These are phyloP conservation scores for Eudasyphora cyanicolor DNA, from an alignment of 2,888 invertebrate genomes.

Conservation along the genomic window DNA sequence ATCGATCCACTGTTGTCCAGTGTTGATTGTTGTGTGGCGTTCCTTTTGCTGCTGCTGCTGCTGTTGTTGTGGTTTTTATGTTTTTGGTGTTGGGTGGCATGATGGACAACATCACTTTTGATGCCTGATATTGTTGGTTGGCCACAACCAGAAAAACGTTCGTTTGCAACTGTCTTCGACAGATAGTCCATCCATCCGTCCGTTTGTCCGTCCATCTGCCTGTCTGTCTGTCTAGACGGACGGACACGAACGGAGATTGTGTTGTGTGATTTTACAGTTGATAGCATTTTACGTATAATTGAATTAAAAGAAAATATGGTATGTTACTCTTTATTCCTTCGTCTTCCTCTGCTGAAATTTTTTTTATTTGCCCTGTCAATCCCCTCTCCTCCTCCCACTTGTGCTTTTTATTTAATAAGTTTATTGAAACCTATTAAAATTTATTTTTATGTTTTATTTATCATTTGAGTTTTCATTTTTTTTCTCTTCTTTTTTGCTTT, in stretches of 20 bases:
- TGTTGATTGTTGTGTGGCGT: slow-evolving; percentile 10
- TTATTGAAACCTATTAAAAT: slow-evolving; percentile 59
- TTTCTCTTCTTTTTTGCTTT: slow-evolving; percentile 74
- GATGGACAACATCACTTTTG: slow-evolving; percentile 67
- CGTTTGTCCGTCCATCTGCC: too few relatives aligned
- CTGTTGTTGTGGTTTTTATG: slow-evolving; percentile 55
- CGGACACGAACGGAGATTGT: slow-evolving; percentile 42
- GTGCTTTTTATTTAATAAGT: slow-evolving; percentile 48
- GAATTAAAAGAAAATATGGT: slow-evolving; percentile 67
- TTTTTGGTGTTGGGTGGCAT: slow-evolving; percentile 66
- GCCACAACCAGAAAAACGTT: slow-evolving; percentile 22
- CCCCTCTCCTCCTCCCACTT: background rate
- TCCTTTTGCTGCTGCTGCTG: slow-evolving; percentile 41
- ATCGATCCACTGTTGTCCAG: background rate
- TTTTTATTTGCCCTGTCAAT: background rate
- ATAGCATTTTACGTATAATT: slow-evolving; percentile 68
- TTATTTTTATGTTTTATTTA: slow-evolving; percentile 58
- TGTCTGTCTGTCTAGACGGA: slow-evolving; percentile 43
- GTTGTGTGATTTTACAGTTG: slow-evolving; percentile 68
- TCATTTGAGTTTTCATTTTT: slow-evolving; percentile 20
- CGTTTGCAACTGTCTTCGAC: slow-evolving; percentile 17
- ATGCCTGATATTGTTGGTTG: slow-evolving; percentile 59
- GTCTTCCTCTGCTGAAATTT: background rate
- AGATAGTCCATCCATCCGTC: too few relatives aligned
- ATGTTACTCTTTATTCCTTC: slow-evolving; percentile 37